These are phyloP conservation scores for Liopterus haemorrhoidalis DNA, from an alignment of 2,888 invertebrate genomes.

Conservation along the genomic window DNA sequence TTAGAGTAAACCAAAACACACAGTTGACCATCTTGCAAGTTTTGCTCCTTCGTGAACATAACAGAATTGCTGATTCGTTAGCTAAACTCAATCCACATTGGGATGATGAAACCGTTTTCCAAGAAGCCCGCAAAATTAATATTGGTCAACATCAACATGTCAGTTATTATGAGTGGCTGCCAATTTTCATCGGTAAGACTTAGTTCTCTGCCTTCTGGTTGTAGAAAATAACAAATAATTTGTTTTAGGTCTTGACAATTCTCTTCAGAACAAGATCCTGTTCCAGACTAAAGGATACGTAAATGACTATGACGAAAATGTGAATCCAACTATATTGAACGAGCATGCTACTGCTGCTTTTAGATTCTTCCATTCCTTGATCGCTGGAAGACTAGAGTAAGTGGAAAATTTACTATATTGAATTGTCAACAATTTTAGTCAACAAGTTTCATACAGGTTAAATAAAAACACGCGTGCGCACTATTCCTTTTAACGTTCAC, in stretches of 20 bases:
- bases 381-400: slow-evolving; percentile 64
- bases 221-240: slow-evolving; percentile 3
- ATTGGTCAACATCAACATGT: slow-evolving; percentile 67
- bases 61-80: slow-evolving; percentile 59
- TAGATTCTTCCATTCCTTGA: slow-evolving; percentile 66
- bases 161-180: slow-evolving; percentile 71
- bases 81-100: slow-evolving; percentile 65
- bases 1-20: slow-evolving; percentile 65
- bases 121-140: slow-evolving; percentile 64
- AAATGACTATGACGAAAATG: slow-evolving; percentile 60
- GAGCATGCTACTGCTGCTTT: slow-evolving; percentile 69
- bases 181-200: slow-evolving; percentile 62
- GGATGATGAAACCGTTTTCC: slow-evolving; percentile 67
- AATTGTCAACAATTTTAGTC: neutral
- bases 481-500: too few species aligned
- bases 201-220: slow-evolving; percentile 32
- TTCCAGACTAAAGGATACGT: slow-evolving; percentile 56
- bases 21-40: slow-evolving; percentile 65
- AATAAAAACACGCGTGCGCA: too few species aligned
- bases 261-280: slow-evolving; percentile 57
- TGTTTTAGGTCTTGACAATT: slow-evolving; percentile 52
- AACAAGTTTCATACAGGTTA: neutral
- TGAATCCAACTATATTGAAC: slow-evolving; percentile 60
- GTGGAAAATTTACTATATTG: slow-evolving; percentile 35
- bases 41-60: slow-evolving; percentile 65